Evolutionary conservation across 2,888 invertebrate species (phyloP), one percentile per base, ranked within the genome.

Genomic region (Oligia strigilis): DNA sequence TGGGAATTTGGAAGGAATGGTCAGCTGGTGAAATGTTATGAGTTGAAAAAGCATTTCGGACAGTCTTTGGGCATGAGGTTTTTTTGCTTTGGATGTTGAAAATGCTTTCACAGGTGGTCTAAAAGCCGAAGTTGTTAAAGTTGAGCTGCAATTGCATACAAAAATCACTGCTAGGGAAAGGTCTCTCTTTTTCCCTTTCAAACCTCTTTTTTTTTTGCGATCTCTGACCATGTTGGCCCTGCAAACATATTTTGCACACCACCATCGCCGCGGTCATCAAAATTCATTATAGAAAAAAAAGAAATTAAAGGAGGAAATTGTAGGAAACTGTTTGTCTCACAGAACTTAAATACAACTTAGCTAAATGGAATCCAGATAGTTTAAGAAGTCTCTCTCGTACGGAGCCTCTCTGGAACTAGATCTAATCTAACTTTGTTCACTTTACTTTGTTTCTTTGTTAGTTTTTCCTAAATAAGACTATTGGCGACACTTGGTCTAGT

Each of bases 381-480:
- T 70, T 29, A 64, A 67, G 74, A 69, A 78, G 64, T 74, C 67
- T 9, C n/a, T 55, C n/a, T 76, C 49, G 40, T 75, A 49, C 2
- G 60, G 55, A 43, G 73, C 43, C 60, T 69, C 65, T 72, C 65
- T 36, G 66, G 40, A 46, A 66, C 71, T 46, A 66, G 62, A 80
- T 73, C 72, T 86, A 85, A 85, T 85, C 80, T 80, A 85, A 85
- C 66, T 86, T 85, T 75, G 80, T 70, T 52, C n/a, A 23, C 29
- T 67, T 55, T 62, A 77, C 62, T 78, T 78, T 70, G 78, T 70
- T 65, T 77, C 77, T 77, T 52, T 43, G 49, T 29, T 62, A 13
- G 46, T 65, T 52, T 75, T 75, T 70, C 29, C 40, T 40, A 62
- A 78, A 49, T 64, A 72, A 58, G 40, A 23, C 29, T 23, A 62